Evolutionary conservation across 1,140 invertebrate species (phyloP), one percentile per base, ranked within the genome.

Genomic region (Lutraria rhynchaena): DNA sequence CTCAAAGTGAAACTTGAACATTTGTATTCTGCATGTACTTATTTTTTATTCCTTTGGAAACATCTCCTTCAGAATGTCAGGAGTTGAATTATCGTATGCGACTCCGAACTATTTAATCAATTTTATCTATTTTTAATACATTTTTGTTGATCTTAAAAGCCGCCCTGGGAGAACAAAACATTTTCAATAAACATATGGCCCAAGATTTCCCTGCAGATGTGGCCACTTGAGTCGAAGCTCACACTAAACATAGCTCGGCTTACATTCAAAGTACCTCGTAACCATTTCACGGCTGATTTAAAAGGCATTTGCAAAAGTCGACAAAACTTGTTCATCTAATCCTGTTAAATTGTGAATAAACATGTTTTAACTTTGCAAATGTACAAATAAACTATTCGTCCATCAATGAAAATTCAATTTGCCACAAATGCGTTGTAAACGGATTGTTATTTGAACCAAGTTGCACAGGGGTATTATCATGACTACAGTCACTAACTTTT

Each of bases 301-400:
- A 75, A 63, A 75, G 73, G 63, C 73, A 75, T 75, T 75, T 75
- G 73, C 73, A 60, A 75, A 61, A 41, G 53, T 63, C 58, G 55
- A 53, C 57, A 31, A 75, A 75, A 75, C 73, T 44, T 75, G 73
- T 49, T 75, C 55, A 49, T 49, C 29, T 75, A 75, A 75, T 75
- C 73, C 58, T 17, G 53, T 63, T 75, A 63, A 63, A 41, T 29
- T 35, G 35, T 44, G 57, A 63, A 37, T 61, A 41, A 75, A 75
- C 73, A 75, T 75, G 73, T 33, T 44, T 60, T 29, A 13, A 61
- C 41, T 75, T 58, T 37, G 55, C 73, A 75, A 75, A 75, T 75
- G 57, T 75, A 37, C 73, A 75, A 75, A 75, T 75, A 75, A 75
- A 75, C 73, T 60, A 60, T 75, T 63, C 58, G 33, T 44, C 37